Conservation (phyloP, 2,113 vertebrate genomes). For the Silurus glanis region DNA sequence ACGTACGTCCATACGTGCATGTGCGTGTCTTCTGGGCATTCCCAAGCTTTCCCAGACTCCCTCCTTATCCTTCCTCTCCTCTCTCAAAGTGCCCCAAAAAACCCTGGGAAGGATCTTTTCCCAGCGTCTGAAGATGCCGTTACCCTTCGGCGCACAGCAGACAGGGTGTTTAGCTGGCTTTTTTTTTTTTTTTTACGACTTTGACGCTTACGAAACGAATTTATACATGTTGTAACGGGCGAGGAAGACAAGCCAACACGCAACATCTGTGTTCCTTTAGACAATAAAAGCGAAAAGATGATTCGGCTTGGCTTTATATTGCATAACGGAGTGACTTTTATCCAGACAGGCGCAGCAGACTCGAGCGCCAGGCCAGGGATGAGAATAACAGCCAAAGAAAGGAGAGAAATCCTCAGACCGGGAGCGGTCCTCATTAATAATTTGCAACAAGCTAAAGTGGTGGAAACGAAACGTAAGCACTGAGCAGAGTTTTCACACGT, state of each 20-base stretch:
- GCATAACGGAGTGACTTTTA: conserved; percentile 30
- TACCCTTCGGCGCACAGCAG: neutral
- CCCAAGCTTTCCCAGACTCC: conserved; percentile 50
- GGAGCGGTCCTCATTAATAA: conserved; percentile 29
- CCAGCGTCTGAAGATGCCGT: conserved; percentile 42
- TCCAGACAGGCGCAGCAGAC: conserved; percentile 31
- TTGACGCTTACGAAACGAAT: conserved; percentile 8
- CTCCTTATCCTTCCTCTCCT: conserved; percentile 62
- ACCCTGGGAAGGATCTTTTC: conserved; percentile 51
- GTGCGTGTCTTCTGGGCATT: conserved; percentile 38
- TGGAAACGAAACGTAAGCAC: neutral
- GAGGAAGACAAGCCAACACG: conserved; percentile 26
- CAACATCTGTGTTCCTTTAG: conserved; percentile 50
- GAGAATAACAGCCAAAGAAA: neutral
- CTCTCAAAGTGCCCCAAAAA: conserved; percentile 43
- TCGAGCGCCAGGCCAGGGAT: conserved; percentile 1
- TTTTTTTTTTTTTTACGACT: conserved; percentile 25
- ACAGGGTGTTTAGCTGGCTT: conserved; percentile 13
- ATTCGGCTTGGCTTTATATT: conserved; percentile 20
- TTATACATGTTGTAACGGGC: conserved; percentile 37
- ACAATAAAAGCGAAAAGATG: conserved; percentile 31
- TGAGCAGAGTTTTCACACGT: neutral
- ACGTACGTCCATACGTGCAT: conserved; percentile 26
- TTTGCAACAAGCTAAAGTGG: neutral
- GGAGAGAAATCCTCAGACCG: conserved; percentile 41